A percentile compares a stretch with the other conserved stretches of the same genome.
Conservation (phyloP, 2,797 vertebrate genomes). For the Silurus lanzhouensis region DNA sequence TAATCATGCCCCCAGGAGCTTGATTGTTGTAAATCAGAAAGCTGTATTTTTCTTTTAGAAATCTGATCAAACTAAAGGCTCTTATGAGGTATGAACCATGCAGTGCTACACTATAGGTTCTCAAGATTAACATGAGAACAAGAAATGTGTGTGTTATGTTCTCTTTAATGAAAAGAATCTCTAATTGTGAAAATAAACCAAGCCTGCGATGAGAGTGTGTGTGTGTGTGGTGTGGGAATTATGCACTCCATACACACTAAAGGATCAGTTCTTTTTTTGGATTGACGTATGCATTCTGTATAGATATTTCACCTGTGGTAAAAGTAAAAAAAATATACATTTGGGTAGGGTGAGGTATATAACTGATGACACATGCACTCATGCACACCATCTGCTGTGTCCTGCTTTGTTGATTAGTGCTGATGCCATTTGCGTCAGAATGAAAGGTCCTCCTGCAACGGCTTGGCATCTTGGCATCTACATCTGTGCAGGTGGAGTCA, state of each 20-base stretch:
- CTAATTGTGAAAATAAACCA: too few species aligned
- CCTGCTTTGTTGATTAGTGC: slow-evolving; percentile 46
- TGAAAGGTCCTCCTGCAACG: slow-evolving; percentile 6
- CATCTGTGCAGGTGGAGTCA: slow-evolving; percentile 50
- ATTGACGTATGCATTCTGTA: not conserved
- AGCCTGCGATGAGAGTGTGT: too few species aligned
- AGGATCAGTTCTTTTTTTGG: not conserved
- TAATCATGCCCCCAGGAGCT: too few species aligned
- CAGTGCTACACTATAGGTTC: too few species aligned
- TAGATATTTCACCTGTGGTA: not conserved
- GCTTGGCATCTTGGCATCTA: slow-evolving; percentile 60
- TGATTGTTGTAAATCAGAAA: too few species aligned
- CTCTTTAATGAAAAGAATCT: too few species aligned
- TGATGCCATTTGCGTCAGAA: slow-evolving; percentile 50
- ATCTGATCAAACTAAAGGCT: too few species aligned
- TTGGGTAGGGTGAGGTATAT: not conserved
- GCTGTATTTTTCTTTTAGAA: too few species aligned
- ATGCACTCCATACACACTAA: not conserved
- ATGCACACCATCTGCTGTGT: slow-evolving; percentile 51
- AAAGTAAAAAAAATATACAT: not conserved
- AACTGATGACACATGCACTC: slow-evolving; percentile 40
- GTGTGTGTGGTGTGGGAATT: not conserved
- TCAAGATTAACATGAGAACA: too few species aligned
- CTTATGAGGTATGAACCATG: too few species aligned
- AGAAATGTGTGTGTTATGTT: too few species aligned